phyloP scores from a whole-genome alignment of 2,888 invertebrate genomes.

The Strigamia crassipes region DNA sequence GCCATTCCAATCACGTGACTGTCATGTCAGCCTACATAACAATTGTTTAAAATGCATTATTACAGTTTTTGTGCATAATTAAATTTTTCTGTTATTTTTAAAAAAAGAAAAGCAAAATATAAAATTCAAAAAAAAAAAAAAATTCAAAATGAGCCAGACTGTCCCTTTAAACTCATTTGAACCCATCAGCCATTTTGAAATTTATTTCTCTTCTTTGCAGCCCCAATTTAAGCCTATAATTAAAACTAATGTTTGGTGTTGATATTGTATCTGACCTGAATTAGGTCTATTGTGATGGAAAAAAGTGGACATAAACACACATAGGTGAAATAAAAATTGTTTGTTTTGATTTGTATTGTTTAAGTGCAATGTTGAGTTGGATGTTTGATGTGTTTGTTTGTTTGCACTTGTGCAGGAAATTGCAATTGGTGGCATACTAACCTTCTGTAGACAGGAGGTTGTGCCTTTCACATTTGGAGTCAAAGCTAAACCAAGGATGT shows the following conservation, averaged over 20 bases:
- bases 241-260: neutral
- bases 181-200: neutral
- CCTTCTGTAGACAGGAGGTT: neutral
- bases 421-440: constrained; percentile 5
- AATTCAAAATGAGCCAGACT: too few relatives aligned
- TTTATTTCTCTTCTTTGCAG: neutral
- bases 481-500: neutral
- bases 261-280: neutral
- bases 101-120: too few relatives aligned
- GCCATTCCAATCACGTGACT: too few relatives aligned
- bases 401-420: neutral
- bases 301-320: neutral
- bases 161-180: constrained; percentile 13
- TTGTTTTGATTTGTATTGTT: too few relatives aligned
- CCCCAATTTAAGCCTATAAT: constrained; percentile 1
- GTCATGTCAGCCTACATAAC: too few relatives aligned
- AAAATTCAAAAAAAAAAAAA: too few relatives aligned
- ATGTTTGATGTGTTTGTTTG: neutral
- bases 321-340: too few relatives aligned
- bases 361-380: neutral
- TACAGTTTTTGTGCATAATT: too few relatives aligned
- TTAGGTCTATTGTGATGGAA: neutral
- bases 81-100: too few relatives aligned
- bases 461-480: neutral
- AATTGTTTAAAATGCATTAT: too few relatives aligned